Evolutionary conservation across 2,888 invertebrate species (phyloP), one percentile per base, ranked within the genome.

Genomic region (Geophilus truncorum): DNA sequence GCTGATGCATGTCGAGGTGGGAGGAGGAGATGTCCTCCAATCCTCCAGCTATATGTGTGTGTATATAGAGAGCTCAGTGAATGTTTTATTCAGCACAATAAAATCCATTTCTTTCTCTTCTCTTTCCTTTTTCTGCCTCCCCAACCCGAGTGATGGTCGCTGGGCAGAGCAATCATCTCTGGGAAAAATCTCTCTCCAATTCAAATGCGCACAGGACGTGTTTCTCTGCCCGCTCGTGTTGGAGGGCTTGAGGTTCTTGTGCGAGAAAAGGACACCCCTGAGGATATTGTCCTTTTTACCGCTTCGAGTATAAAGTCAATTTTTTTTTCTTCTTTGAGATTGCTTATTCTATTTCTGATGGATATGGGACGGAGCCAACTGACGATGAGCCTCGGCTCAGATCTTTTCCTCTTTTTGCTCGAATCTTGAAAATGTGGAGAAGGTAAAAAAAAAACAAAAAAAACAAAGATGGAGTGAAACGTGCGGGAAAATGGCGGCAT

Each of bases 41-140:
- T 40, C 40, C 40, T 40, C 40, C 40, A 40, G 40, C 40, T 40
- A 40, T 40, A 40, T 40, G 40, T 40, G 40, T 40, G 40, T 40
- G 40, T 40, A 40, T 40, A 40, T 40, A 40, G 40, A 40, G 40
- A 40, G 40, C 40, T 40, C 40, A 40, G 30, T 32, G 30, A 23
- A 78, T 78, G 78, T 78, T 78, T 78, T 78, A 78, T 78, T 78
- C 78, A 78, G 40, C 40, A 78, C 78, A 78, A 78, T 78, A 78
- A 78, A 78, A 78, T 78, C 78, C 78, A 78, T 78, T 78, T 78
- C 78, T 78, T 28, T 30, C 40, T 40, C 21, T 21, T 21, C 36
- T 40, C 40, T 77, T 32, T 77, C 77, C 30, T 18, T 18, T 30
- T 30, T 78, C 78, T 78, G 21, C 18, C 77, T 78, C 78, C 40